A percentile compares a stretch with the other conserved stretches of the same genome.
phyloP scores from a whole-genome alignment of 2,888 invertebrate species.

The Cantharis flavilabris region DNA sequence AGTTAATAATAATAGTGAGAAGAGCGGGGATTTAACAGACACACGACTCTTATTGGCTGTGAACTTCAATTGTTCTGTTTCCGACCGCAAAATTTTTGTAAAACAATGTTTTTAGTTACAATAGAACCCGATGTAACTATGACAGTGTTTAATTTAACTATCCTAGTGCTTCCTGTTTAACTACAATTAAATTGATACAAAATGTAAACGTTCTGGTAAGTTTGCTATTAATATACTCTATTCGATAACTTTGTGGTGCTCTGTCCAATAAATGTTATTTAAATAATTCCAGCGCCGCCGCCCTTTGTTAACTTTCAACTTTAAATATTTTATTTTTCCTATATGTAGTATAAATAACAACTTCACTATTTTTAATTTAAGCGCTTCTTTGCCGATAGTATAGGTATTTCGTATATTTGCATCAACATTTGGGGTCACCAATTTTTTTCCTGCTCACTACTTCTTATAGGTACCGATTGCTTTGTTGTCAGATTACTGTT shows the following conservation, averaged over 20 bases:
- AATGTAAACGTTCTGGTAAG: neutral
- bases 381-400: too few species aligned
- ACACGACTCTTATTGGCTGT: slow-evolving; percentile 32
- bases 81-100: slow-evolving; percentile 46
- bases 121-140: neutral
- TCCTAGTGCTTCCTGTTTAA: neutral
- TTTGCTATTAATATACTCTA: neutral
- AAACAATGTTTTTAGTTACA: slow-evolving; percentile 30
- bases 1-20: slow-evolving; percentile 39
- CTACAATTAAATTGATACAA: neutral
- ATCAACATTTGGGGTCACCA: neutral
- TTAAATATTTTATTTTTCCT: neutral
- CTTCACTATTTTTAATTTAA: too few species aligned
- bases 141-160: neutral
- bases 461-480: too few species aligned
- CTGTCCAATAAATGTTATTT: too few species aligned
- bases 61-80: slow-evolving; percentile 34
- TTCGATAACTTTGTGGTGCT: neutral
- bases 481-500: too few species aligned
- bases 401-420: too few species aligned
- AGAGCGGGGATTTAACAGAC: slow-evolving; percentile 30
- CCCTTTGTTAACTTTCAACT: neutral
- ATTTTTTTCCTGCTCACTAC: neutral
- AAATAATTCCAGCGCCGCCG: neutral
- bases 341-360: too few species aligned